A percentile compares a stretch with the other conserved stretches of the same genome.
phyloP scores from a whole-genome alignment of 1,140 invertebrate genomes.

The Tetramorium parvispinum region DNA sequence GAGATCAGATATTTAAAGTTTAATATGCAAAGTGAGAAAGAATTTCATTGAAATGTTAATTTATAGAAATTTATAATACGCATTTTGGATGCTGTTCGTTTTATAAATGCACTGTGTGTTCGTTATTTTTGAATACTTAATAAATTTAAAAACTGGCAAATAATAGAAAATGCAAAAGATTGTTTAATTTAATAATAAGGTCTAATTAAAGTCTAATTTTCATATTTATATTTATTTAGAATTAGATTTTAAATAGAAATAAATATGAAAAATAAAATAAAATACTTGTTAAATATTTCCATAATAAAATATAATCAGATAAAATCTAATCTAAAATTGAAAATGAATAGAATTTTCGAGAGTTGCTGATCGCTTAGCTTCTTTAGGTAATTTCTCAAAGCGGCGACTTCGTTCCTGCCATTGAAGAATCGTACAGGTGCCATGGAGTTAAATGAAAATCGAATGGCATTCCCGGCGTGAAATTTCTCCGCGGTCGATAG shows the following conservation, averaged over 20 bases:
- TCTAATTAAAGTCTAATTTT: neutral
- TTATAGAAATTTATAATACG: neutral
- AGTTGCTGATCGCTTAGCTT: neutral
- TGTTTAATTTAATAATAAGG: neutral
- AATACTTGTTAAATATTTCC: neutral
- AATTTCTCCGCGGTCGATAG: slow-evolving; percentile 68
- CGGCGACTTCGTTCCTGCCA: neutral
- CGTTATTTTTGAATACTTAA: neutral
- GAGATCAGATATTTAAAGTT: neutral
- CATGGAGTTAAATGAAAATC: slow-evolving; percentile 17
- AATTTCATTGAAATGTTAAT: neutral
- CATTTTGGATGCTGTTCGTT: neutral
- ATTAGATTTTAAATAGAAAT: neutral
- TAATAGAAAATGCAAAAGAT: neutral
- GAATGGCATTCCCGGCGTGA: slow-evolving; percentile 55
- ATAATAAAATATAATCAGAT: neutral
- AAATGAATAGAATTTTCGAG: neutral
- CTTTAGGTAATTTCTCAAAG: neutral
- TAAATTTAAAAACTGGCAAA: neutral
- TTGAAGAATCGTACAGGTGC: slow-evolving; percentile 41
- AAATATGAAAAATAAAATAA: neutral
- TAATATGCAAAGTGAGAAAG: neutral
- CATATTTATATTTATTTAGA: neutral
- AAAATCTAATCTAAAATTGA: neutral
- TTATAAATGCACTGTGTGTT: neutral